Conservation (phyloP, 1,140 invertebrate genomes). For the Neodiprion pinetum region DNA sequence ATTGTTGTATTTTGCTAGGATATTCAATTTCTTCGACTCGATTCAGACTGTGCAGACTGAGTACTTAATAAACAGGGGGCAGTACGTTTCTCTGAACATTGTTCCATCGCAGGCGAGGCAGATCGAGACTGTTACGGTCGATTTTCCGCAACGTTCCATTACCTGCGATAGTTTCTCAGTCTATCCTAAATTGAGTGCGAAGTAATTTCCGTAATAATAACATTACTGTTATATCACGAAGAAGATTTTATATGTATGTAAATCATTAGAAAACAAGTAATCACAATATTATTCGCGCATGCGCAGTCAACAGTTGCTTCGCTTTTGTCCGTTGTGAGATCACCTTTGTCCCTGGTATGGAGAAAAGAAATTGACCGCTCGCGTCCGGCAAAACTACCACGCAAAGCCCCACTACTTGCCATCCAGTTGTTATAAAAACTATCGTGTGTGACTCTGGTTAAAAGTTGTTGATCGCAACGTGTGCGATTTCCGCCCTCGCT, state of each 20-base stretch:
- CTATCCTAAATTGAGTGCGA: neutral
- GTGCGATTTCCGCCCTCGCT: no score
- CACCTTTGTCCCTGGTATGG: no score
- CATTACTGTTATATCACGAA: neutral
- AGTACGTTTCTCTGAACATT: neutral
- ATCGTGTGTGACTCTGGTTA: no score
- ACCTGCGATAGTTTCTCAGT: neutral
- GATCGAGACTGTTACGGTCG: neutral
- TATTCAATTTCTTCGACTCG: slow-evolving; percentile 13
- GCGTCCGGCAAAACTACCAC: no score
- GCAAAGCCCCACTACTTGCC: no score
- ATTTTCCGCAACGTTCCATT: neutral
- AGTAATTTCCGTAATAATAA: neutral
- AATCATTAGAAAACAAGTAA: neutral
- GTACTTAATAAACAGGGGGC: neutral
- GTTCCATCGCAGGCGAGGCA: neutral
- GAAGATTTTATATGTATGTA: neutral
- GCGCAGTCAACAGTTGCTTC: neutral
- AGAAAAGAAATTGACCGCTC: no score
- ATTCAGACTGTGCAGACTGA: neutral
- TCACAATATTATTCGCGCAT: neutral
- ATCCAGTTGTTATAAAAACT: no score
- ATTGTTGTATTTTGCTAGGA: neutral
- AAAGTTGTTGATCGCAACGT: no score
- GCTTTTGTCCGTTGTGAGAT: no score